A percentile compares a stretch with the other conserved stretches of the same genome.
Evolutionary conservation across 2,113 vertebrate genomes (phyloP).

Genomic region (Amphiprion percula): DNA sequence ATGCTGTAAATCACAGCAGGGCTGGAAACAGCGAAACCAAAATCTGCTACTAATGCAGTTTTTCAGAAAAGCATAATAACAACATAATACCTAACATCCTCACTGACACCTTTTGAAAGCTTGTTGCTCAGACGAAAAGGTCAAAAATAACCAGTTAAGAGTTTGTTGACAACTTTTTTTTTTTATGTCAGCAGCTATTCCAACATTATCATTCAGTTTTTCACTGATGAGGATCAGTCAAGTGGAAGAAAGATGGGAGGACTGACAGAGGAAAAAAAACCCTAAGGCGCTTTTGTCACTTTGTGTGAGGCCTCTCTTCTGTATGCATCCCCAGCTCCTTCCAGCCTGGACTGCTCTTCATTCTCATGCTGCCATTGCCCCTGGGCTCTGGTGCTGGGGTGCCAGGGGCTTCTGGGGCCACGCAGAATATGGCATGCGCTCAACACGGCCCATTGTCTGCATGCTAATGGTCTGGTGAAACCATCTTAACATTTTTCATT

Average conservation of each 20-base stretch:
- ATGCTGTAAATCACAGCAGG: constrained; percentile 38
- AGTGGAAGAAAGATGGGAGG: constrained; percentile 75
- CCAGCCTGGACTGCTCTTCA: constrained; percentile 74
- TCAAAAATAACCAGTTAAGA: constrained; percentile 5
- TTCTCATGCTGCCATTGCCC: constrained; percentile 84
- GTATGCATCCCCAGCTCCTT: constrained; percentile 82
- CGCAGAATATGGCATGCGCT: constrained; percentile 77
- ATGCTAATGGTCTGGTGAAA: constrained; percentile 80
- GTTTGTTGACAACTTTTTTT: constrained; percentile 4
- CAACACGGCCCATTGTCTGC: constrained; percentile 79
- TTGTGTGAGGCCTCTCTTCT: constrained; percentile 84
- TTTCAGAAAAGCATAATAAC: background rate
- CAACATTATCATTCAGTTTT: constrained; percentile 54
- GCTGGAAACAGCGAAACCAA: constrained; percentile 20
- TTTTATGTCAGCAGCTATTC: constrained; percentile 33
- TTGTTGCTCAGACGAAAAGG: background rate
- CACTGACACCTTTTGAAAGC: background rate
- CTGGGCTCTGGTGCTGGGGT: constrained; percentile 78
- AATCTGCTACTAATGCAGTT: constrained; percentile 16
- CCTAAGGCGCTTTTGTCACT: constrained; percentile 82
- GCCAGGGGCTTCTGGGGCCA: constrained; percentile 74
- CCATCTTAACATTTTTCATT: constrained; percentile 74
- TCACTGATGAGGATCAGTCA: constrained; percentile 66
- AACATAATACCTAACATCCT: background rate
- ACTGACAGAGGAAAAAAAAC: constrained; percentile 73